Percentiles rank a stretch among this genome's conserved stretches.
Conservation (phyloP, 2,888 invertebrate genomes). For the Blera fallax region DNA sequence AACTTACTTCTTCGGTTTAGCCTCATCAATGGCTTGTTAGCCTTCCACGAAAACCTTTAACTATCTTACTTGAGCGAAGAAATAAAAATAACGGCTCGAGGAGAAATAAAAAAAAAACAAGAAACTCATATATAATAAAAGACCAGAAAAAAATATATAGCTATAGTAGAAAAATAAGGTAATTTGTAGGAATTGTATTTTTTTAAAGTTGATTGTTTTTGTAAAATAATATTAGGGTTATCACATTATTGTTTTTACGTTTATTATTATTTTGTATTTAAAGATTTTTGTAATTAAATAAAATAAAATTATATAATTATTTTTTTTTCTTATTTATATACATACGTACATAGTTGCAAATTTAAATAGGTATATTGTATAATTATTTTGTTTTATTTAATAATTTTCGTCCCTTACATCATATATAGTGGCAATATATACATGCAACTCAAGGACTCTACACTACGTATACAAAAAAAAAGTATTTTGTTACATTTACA, state of each 20-base stretch:
- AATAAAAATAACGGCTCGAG: neutral
- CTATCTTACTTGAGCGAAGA: neutral
- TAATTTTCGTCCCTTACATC: slow-evolving; percentile 12
- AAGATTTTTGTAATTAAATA: slow-evolving; percentile 53
- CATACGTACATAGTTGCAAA: slow-evolving; percentile 33
- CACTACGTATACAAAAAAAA: neutral
- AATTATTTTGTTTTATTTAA: slow-evolving; percentile 44
- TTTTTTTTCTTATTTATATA: slow-evolving; percentile 44
- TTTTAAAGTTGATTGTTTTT: slow-evolving; percentile 61
- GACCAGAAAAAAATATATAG: slow-evolving; percentile 20
- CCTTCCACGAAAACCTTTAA: neutral
- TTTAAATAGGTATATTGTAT: slow-evolving; percentile 25
- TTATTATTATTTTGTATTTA: slow-evolving; percentile 66
- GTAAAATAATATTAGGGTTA: slow-evolving; percentile 63
- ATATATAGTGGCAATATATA: slow-evolving; percentile 25
- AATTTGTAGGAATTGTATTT: slow-evolving; percentile 48
- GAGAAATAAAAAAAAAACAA: neutral
- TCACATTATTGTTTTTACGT: slow-evolving; percentile 57
- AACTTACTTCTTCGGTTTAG: neutral
- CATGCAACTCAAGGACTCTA: neutral
- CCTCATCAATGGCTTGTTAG: neutral
- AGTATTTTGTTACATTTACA: neutral
- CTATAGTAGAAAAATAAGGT: slow-evolving; percentile 51
- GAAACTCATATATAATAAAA: slow-evolving; percentile 8
- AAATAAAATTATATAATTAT: slow-evolving; percentile 40